These are phyloP conservation scores for Hydropotes inermis DNA, from an alignment of 2,113 vertebrate species.

Conservation along the genomic window DNA sequence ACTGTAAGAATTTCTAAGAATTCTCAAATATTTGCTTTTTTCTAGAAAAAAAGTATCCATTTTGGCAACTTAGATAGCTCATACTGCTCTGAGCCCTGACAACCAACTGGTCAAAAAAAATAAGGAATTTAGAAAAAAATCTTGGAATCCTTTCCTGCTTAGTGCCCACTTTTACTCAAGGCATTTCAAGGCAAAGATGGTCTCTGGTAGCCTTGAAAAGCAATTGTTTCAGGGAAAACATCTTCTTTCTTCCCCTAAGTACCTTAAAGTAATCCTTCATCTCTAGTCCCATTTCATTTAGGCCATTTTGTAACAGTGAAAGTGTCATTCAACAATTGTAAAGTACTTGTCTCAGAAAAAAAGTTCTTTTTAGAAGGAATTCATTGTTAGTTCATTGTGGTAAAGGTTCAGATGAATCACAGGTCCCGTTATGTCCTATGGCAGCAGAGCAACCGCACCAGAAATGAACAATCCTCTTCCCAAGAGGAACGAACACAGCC, in stretches of 20 bases:
- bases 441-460: background rate
- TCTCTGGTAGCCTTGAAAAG: background rate
- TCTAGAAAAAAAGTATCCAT: background rate
- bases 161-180: too few species aligned
- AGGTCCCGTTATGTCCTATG: background rate
- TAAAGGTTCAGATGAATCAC: background rate
- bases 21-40: background rate
- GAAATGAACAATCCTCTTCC: background rate
- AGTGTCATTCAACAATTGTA: background rate
- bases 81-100: background rate
- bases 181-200: background rate
- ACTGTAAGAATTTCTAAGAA: background rate
- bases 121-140: background rate
- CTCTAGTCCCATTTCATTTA: background rate
- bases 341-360: background rate
- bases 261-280: background rate
- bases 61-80: background rate
- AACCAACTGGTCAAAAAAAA: background rate
- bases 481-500: background rate
- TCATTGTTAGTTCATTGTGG: background rate
- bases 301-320: background rate
- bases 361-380: background rate
- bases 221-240: background rate
- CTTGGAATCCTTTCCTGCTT: background rate
- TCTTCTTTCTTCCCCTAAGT: background rate